Evolutionary conservation across 2,888 invertebrate genomes (phyloP), one percentile per base, ranked within the genome.

Genomic region (Sarcophaga subvicina): DNA sequence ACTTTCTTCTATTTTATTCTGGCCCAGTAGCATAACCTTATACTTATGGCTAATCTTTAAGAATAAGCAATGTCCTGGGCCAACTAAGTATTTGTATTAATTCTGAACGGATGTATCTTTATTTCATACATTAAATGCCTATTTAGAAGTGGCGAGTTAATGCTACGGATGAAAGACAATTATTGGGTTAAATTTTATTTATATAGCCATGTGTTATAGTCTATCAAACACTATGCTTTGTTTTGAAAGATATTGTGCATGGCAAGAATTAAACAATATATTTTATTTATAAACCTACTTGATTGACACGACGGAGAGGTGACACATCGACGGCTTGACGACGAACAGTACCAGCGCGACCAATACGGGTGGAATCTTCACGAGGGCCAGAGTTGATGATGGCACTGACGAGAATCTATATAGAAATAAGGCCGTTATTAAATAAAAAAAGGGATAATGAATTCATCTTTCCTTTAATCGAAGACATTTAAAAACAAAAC

Each of bases 361-460:
- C 99, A 92, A 99, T 99, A 95, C 99, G 98, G 83, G 99, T 99
- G 1, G 99, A 99, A 94, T 99, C 99, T 96, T 99, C 99, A 93
- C 99, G 96, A 73, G 99, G 99, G 37, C 99, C 99, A 88, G 98
- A 98, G 95, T 99, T 99, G 92, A 99, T 99, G 91, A 99, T 99
- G 88, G 99, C 99, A 90, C 98, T 98, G 81, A 99, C 99, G 88
- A 99, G 95, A 90, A 97, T 95, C 96, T 98, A 73, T 80, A 76
- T 67, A 14, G 20, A 64, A 25, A 14, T 37, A n/a, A n/a, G n/a
- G 17, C 66, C 3, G 0, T 27, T 72, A 27, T 54, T 71, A 60
- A 12, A 66, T 25, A 12, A 27, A 79, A 59, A 62, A 11, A 49
- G 8, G 1, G 1, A 37, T 37, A 37, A 37, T 37, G 2, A 37